A percentile compares a stretch with the other conserved stretches of the same genome.
These are phyloP conservation scores for Sardina pilchardus DNA, from an alignment of 2,113 vertebrate genomes.

Conservation along the genomic window DNA sequence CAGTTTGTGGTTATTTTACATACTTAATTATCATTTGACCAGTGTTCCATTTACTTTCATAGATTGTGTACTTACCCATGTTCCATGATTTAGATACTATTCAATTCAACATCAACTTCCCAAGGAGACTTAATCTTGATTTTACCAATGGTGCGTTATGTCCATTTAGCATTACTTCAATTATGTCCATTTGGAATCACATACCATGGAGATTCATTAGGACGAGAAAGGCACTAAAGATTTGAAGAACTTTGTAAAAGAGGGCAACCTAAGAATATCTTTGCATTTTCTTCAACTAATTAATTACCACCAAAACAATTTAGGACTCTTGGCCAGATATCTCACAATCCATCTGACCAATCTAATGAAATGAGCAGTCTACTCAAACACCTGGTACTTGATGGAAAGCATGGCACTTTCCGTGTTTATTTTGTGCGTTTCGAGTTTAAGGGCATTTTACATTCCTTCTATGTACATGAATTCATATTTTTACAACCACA, in stretches of 20 bases:
- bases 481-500: slow-evolving; percentile 46
- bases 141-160: not conserved
- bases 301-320: not conserved
- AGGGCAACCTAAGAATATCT: not conserved
- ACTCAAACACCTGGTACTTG: not conserved
- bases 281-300: not conserved
- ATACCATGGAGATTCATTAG: no score
- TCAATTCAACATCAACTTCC: not conserved
- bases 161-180: no score
- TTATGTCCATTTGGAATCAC: not conserved
- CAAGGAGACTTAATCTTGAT: not conserved
- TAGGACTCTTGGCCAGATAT: not conserved
- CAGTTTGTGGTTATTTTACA: no score
- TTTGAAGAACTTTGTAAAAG: not conserved
- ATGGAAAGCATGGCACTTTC: not conserved
- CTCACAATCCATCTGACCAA: not conserved
- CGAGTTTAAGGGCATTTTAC: slow-evolving; percentile 58
- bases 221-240: not conserved
- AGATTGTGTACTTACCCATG: not conserved
- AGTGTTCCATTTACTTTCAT: no score
- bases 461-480: slow-evolving; percentile 61
- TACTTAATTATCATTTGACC: no score
- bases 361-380: not conserved
- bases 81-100: not conserved
- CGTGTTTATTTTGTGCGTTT: slow-evolving; percentile 61